Percentiles rank a stretch among this genome's conserved stretches.
These are phyloP conservation scores for Palythoa heliodiscus DNA, from an alignment of 92 coral and sea anemone genomes.

Conservation along the genomic window DNA sequence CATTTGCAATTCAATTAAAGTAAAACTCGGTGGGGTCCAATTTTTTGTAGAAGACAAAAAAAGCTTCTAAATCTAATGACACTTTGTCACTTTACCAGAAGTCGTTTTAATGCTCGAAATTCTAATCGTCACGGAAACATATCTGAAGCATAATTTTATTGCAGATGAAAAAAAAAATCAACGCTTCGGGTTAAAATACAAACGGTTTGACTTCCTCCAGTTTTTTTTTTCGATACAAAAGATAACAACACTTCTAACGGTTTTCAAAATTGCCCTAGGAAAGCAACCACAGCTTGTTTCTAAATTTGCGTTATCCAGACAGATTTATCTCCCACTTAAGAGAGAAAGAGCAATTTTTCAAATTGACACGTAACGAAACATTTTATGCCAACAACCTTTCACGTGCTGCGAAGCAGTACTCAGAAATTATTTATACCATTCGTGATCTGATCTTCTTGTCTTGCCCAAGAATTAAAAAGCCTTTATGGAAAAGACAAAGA, in stretches of 20 bases:
- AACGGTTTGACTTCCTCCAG: neutral
- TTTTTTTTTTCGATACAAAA: neutral
- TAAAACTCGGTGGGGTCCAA: constrained; percentile 4
- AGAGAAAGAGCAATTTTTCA: constrained; percentile 2
- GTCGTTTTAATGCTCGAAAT: constrained; percentile 9
- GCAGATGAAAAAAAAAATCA: neutral
- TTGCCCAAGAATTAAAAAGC: neutral
- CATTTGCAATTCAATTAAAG: constrained; percentile 7
- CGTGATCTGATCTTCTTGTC: neutral
- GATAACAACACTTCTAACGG: neutral
- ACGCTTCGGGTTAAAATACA: neutral
- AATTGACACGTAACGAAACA: constrained; percentile 15
- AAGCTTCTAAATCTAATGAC: constrained; percentile 13
- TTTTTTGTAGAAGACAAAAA: constrained; percentile 6
- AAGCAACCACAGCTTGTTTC: neutral
- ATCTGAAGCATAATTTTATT: neutral
- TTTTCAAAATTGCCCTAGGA: neutral
- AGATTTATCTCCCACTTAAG: constrained; percentile 1
- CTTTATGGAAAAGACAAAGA: neutral
- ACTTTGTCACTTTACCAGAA: constrained; percentile 15
- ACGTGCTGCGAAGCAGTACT: neutral
- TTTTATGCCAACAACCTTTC: neutral
- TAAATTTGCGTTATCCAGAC: neutral
- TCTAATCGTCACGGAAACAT: constrained; percentile 31
- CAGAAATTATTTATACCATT: neutral